A percentile compares a stretch with the other conserved stretches of the same genome.
Conservation (phyloP, 2,113 vertebrate genomes). For the Calidris pugnax region DNA sequence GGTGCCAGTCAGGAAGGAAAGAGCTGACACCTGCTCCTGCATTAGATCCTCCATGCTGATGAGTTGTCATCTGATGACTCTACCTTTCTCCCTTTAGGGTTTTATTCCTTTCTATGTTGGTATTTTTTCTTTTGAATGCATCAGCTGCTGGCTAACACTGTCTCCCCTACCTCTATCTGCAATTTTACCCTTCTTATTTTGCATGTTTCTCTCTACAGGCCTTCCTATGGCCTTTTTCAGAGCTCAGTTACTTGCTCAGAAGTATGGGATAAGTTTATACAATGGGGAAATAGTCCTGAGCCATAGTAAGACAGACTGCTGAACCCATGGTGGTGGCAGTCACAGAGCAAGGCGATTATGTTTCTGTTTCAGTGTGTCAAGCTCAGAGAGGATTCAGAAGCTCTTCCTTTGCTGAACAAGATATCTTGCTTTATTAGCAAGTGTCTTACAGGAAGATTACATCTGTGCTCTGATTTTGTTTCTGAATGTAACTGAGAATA, state of each 20-base stretch:
- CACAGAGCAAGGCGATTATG: background rate
- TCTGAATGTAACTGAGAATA: background rate
- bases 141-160: background rate
- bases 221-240: background rate
- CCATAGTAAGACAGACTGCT: background rate
- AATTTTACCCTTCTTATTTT: background rate
- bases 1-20: background rate
- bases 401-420: background rate
- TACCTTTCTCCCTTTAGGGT: background rate
- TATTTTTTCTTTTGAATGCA: background rate
- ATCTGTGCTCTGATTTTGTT: background rate
- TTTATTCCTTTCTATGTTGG: background rate
- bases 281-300: background rate
- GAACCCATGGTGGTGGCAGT: background rate
- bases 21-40: background rate
- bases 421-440: background rate
- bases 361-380: background rate
- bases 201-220: background rate
- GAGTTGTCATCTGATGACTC: background rate
- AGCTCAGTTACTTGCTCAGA: background rate
- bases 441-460: background rate
- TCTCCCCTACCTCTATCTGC: background rate
- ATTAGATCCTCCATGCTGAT: background rate
- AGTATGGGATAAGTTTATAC: background rate
- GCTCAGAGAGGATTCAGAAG: background rate